phyloP scores from a whole-genome alignment of 2,797 vertebrate species.

The Ptychobarbus kaznakovi region DNA sequence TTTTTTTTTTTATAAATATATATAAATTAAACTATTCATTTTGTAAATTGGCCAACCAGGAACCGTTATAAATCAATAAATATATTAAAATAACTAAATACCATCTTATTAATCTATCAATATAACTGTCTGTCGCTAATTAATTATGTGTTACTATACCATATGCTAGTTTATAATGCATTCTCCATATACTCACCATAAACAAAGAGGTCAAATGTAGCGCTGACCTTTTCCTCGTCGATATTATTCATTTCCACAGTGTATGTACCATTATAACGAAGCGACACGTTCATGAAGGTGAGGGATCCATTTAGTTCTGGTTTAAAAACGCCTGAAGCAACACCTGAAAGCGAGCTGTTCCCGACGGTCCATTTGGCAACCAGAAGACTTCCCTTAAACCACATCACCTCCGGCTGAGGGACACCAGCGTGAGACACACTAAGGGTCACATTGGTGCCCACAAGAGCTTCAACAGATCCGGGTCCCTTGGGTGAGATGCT shows the following conservation, averaged over 20 bases:
- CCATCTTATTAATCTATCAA: not conserved
- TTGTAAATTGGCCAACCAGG: not conserved
- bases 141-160: not conserved
- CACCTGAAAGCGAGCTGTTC: slow-evolving; percentile 12
- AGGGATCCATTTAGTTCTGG: slow-evolving; percentile 70
- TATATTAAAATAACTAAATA: not conserved
- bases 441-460: slow-evolving; percentile 69
- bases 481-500: slow-evolving; percentile 56
- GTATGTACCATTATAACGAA: slow-evolving; percentile 64
- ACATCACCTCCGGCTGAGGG: slow-evolving; percentile 63
- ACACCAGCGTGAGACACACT: slow-evolving; percentile 66
- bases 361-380: slow-evolving; percentile 70
- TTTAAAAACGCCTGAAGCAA: slow-evolving; percentile 57
- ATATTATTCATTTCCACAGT: slow-evolving; percentile 59
- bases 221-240: not conserved
- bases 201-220: slow-evolving; percentile 63
- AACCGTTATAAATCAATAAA: not conserved
- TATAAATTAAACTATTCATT: not conserved
- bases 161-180: not conserved
- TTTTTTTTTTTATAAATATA: too few relatives aligned
- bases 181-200: slow-evolving; percentile 72
- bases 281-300: slow-evolving; percentile 64
- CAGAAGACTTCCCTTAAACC: slow-evolving; percentile 61
- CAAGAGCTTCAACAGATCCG: slow-evolving; percentile 38
- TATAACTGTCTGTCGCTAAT: too few relatives aligned